Conservation (phyloP, 2,888 invertebrate genomes). For the Rhaphigaster nebulosa region DNA sequence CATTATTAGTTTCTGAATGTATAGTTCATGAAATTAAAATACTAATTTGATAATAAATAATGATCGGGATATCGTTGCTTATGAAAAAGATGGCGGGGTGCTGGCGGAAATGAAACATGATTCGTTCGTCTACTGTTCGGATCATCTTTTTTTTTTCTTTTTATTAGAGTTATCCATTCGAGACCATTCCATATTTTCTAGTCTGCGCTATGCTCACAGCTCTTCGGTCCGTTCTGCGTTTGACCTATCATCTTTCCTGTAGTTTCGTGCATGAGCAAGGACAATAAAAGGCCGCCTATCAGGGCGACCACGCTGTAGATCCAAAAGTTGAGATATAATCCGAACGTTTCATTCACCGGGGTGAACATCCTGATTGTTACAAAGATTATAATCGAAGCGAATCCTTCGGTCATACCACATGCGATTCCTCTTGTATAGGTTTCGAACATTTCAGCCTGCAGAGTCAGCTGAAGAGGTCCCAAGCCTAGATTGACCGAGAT, state of each 20-base stretch:
- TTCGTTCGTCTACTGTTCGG: too few species aligned
- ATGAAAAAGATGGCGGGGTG: too few species aligned
- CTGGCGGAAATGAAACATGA: too few species aligned
- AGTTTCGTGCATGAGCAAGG: constrained; percentile 64
- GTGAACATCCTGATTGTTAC: constrained; percentile 63
- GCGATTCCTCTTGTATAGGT: constrained; percentile 65
- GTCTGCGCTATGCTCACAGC: too few species aligned
- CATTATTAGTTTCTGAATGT: too few species aligned
- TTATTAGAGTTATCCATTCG: too few species aligned
- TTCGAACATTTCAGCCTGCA: constrained; percentile 65
- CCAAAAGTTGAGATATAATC: constrained; percentile 63
- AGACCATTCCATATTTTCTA: too few species aligned
- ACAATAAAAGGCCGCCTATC: constrained; percentile 63
- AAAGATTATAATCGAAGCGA: constrained; percentile 62
- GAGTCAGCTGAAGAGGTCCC: constrained; percentile 64
- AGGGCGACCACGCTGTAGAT: constrained; percentile 61
- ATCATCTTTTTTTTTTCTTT: too few species aligned
- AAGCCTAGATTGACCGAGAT: constrained; percentile 63
- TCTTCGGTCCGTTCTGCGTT: constrained; percentile 52
- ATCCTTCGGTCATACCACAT: constrained; percentile 63
- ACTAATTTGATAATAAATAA: too few species aligned
- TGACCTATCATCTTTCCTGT: constrained; percentile 65
- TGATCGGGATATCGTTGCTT: too few species aligned
- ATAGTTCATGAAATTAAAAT: too few species aligned
- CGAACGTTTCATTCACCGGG: constrained; percentile 62